Conservation (phyloP, 1,140 invertebrate genomes). For the Centruroides vittatus region DNA sequence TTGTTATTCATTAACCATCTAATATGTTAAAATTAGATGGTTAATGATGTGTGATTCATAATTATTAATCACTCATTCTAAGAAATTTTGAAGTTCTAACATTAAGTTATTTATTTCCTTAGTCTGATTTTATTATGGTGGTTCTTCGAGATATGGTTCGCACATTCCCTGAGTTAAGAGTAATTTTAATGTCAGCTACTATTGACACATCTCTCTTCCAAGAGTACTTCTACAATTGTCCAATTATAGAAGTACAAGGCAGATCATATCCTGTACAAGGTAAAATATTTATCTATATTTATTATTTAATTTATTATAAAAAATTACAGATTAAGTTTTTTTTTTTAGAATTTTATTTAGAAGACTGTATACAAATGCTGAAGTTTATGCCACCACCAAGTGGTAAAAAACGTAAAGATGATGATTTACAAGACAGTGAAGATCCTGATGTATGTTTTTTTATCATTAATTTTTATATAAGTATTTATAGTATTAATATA, state of each 20-base stretch:
- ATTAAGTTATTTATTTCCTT: neutral
- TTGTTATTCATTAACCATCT: too few relatives aligned
- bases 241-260: constrained; percentile 59
- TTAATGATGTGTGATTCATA: too few relatives aligned
- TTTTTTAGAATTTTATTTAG: constrained; percentile 62
- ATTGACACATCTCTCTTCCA: constrained; percentile 83
- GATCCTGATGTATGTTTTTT: constrained; percentile 39
- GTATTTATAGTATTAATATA: too few relatives aligned
- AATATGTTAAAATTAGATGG: too few relatives aligned
- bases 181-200: constrained; percentile 96
- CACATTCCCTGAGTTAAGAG: constrained; percentile 68
- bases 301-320: neutral
- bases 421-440: constrained; percentile 47
- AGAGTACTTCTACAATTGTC: constrained; percentile 80
- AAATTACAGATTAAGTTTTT: neutral
- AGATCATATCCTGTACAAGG: constrained; percentile 58
- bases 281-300: constrained; percentile 12
- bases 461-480: neutral
- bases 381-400: constrained; percentile 60
- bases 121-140: constrained; percentile 86
- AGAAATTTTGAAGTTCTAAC: too few relatives aligned
- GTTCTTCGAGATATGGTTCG: constrained; percentile 82
- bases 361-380: constrained; percentile 70
- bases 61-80: too few relatives aligned
- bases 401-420: constrained; percentile 32